Evolutionary conservation across 2,797 vertebrate species (phyloP), one percentile per base, ranked within the genome.

Genomic region (Sciurus carolinensis): DNA sequence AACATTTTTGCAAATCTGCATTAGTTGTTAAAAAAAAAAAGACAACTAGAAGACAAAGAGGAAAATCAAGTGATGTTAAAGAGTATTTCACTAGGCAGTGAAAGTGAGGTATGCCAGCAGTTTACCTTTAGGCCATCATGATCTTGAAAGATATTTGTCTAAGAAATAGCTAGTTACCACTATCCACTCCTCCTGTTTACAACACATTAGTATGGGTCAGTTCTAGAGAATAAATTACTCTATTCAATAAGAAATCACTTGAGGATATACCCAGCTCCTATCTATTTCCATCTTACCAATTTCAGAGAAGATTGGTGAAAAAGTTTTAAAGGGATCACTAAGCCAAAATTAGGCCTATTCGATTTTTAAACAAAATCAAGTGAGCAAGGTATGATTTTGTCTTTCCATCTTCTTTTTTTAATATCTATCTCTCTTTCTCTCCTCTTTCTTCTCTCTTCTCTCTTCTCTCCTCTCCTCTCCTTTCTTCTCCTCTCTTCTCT

Each of bases 91-190:
- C 18, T 67, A 83, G 62, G 66, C 39, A 69, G 28, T 39, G 39
- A 39, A 39, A 39, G 39, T 3, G 18, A 94, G 18, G 57, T 76
- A 71, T 71, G 39, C 59, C 20, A 42, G 4, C 2, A 42, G 64
- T 64, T 73, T 75, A 64, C 36, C 47, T 87, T 91, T 93, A n/a
- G 7, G 50, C 14, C 75, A 88, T 28, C 4, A 52, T 30, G 15
- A 13, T 95, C 36, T 66, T 36, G 79, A 85, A 81, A 66, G 20
- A 73, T 30, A 7, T 73, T 85, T 95, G 54, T 47, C 87, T 64
- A 91, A 83, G n/a, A 87, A 75, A 71, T 77, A 90, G 33, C 66
- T n/a, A 82, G n/a, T 24, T 86, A 82, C 20, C 13, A 88, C 8
- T 13, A 83, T 2, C 18, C 12, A 18, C 26, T 47, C 12, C 5